Conservation (phyloP, 2,888 invertebrate species). For the Tetranychus piercei region DNA sequence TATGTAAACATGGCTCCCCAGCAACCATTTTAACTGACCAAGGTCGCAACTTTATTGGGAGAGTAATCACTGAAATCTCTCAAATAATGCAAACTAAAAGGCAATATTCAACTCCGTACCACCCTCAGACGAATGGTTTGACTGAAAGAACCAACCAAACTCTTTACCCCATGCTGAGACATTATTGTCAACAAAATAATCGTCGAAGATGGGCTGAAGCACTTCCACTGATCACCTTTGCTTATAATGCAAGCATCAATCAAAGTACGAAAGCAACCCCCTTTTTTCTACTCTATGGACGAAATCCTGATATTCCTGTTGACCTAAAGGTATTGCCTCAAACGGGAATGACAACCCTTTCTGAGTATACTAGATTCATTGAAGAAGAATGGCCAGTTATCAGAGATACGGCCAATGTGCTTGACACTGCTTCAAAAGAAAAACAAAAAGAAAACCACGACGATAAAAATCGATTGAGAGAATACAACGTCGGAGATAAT, state of each 20-base stretch:
- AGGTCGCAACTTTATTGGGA: background rate
- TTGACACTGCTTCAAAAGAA: background rate
- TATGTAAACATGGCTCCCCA: slow-evolving; percentile 22
- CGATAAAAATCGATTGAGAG: background rate
- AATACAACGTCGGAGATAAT: background rate
- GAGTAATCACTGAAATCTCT: background rate
- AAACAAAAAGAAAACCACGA: background rate
- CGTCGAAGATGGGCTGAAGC: background rate
- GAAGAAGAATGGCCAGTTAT: background rate
- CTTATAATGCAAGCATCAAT: slow-evolving; percentile 18
- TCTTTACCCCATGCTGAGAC: background rate
- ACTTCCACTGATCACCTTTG: slow-evolving; percentile 23
- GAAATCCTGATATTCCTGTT: slow-evolving; percentile 22
- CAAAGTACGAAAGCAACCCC: slow-evolving; percentile 23
- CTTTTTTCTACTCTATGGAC: slow-evolving; percentile 24
- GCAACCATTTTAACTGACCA: background rate
- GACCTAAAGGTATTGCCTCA: background rate
- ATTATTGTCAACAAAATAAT: background rate
- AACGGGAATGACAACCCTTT: background rate
- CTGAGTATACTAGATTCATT: background rate
- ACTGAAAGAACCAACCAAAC: background rate
- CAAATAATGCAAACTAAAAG: background rate
- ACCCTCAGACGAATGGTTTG: slow-evolving; percentile 12
- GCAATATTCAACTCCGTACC: background rate
- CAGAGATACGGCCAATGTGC: background rate